These are phyloP conservation scores for Bubo blakistoni DNA, from an alignment of 2,113 vertebrate genomes.

Conservation along the genomic window DNA sequence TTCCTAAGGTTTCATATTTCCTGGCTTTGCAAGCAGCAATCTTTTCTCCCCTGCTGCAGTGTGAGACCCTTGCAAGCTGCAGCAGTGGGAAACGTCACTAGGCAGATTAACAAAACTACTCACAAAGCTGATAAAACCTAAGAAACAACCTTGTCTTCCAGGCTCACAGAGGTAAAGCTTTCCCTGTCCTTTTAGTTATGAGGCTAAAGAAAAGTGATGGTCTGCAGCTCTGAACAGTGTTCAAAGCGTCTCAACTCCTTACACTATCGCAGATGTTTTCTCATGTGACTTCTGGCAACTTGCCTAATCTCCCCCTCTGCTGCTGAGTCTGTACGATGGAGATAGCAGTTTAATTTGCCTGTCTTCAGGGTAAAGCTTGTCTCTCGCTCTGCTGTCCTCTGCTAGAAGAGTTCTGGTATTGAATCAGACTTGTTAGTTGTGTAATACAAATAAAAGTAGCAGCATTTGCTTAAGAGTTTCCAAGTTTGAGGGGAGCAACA, in stretches of 20 bases:
- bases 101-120: not conserved
- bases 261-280: not conserved
- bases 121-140: not conserved
- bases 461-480: not conserved
- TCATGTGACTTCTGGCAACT: not conserved
- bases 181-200: not conserved
- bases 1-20: not conserved
- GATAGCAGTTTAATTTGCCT: conserved; percentile 23
- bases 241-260: not conserved
- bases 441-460: not conserved
- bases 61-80: not conserved
- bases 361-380: not conserved
- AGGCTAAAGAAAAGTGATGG: not conserved
- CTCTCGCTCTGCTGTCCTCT: not conserved
- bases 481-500: not conserved
- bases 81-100: not conserved
- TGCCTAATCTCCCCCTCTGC: not conserved
- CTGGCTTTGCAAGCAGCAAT: not conserved
- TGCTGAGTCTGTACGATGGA: not conserved
- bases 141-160: not conserved
- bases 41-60: not conserved
- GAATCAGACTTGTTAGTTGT: not conserved
- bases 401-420: not conserved
- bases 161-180: not conserved
- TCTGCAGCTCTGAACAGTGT: not conserved